Evolutionary conservation across 2,113 vertebrate species (phyloP), one percentile per base, ranked within the genome.

Genomic region (Piprites chloris): DNA sequence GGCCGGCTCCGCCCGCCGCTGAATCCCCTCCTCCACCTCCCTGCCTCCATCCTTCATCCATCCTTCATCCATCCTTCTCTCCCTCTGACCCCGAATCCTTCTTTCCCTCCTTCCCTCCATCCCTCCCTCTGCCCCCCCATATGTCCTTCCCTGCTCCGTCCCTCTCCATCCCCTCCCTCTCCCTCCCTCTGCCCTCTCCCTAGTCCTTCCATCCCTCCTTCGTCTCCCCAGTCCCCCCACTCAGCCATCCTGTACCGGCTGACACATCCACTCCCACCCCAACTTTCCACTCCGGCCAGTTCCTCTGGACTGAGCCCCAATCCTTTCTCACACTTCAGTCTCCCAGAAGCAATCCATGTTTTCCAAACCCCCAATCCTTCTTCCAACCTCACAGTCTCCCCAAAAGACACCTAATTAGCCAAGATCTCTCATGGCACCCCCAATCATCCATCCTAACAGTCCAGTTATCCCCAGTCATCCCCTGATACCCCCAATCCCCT

Each of bases 1-100:
- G 35, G 39, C 13, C 87, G 59, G 59, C 92, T 77, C 87, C 92
- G 77, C 92, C 88, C 44, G 61, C 78, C 73, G 37, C 84, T 50
- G 53, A 59, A 39, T 72, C 52, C 33, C 32, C 85, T 12, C 23
- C 61, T 65, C 62, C 61, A 42, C 28, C n/a, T 39, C 35, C 55
- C 39, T 53, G 19, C 52, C 50, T 77, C 52, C 71, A 33, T 52
- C 73, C 59, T 19, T 35, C 63, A 33, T 67, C 61, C 63, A 14
- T 65, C 35, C 42, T 49, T 73, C n/a, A n/a, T n/a, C 18, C 67
- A 32, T 53, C 41, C 23, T 17, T 52, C 47, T 46, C n/a, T 30
- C 41, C 15, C 22, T 49, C 56, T 33, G 19, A n/a, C 20, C n/a
- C 13, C 8, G 4, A 39, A 15, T 65, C 58, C 11, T 27, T 72